Evolutionary conservation across 2,113 vertebrate species (phyloP).

Genomic region (Bucco capensis): DNA sequence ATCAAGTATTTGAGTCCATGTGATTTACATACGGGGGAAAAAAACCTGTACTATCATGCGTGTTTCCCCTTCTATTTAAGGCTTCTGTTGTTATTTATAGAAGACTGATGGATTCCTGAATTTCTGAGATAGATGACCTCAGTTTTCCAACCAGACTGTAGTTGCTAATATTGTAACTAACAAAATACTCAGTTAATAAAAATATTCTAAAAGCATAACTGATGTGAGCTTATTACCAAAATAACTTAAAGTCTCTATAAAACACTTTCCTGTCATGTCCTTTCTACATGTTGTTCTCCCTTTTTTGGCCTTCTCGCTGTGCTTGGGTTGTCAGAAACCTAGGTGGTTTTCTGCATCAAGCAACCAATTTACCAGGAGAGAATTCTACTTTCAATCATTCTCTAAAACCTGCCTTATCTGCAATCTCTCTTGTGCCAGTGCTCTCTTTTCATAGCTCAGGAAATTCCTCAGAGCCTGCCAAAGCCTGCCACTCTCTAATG

Average conservation of each 20-base stretch:
- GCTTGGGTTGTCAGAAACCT: background rate
- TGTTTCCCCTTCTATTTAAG: constrained; percentile 31
- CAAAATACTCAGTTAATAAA: background rate
- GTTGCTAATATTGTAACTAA: background rate
- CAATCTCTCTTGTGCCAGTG: background rate
- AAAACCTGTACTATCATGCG: background rate
- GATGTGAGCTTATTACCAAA: background rate
- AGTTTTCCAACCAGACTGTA: constrained; percentile 1
- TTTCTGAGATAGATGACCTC: constrained; percentile 10
- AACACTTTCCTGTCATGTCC: background rate
- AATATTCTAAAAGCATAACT: background rate
- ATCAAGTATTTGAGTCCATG: background rate
- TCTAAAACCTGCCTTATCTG: constrained; percentile 33
- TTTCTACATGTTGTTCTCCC: background rate
- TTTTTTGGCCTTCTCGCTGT: background rate
- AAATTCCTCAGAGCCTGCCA: constrained; percentile 1
- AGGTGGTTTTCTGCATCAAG: constrained; percentile 15
- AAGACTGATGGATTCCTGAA: background rate
- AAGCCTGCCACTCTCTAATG: background rate
- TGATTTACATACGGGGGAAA: background rate
- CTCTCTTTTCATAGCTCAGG: constrained; percentile 39
- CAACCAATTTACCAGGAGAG: background rate
- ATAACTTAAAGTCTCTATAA: background rate
- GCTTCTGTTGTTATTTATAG: constrained; percentile 21
- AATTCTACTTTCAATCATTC: constrained; percentile 22